Base-by-base conservation (phyloP, 2,113 vertebrate genomes). In the Geococcyx californianus region DNA sequence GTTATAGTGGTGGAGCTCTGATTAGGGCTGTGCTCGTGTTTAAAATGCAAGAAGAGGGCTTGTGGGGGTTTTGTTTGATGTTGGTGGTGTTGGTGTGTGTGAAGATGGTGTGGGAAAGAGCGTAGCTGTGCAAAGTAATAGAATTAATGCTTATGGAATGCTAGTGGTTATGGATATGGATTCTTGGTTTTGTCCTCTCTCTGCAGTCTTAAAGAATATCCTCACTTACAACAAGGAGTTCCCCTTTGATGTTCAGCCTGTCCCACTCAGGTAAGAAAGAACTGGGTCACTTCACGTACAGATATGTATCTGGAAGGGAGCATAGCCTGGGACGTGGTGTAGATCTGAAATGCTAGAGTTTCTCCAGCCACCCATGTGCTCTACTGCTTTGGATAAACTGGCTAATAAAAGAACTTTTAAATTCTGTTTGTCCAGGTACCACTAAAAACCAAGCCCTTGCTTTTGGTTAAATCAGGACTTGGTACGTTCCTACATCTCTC, bases 181-280 rank as follows among this genome's bases (percentile, higher is more conserved):
- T 70, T 74, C 49, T 93, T 81, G 8, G 24, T 59, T 55, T 76
- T 56, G 15, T 83, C 74, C 59, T 93, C n/a, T 66, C 73, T 96
- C 94, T 95, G 88, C 96, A 99, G 99, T 99, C 89, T 98, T 99
- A 95, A 99, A 98, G 98, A 99, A 99, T 97, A 98, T 99, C 92
- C 98, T 99, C 95, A 99, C 98, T 33, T 99, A 98, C 97, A 99
- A 99, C 98, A 99, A 99, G 98, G 99, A 99, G 90, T 99, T 99
- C 80, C 99, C 99, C 54, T 99, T 99, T 95, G 98, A 99, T 94
- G 99, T 99, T 93, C 99, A 99, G 94, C 99, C 99, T 52, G 99
- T 99, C 93, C 99, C 99, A 73, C 98, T 98, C 97, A 99, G 99
- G 99, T 99, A 98, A 98, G 97, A 67, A 74, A 76, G n/a, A 77